A percentile compares a stretch with the other conserved stretches of the same genome.
Conservation (phyloP, 2,888 invertebrate species). For the Tryphoninae sp. region DNA sequence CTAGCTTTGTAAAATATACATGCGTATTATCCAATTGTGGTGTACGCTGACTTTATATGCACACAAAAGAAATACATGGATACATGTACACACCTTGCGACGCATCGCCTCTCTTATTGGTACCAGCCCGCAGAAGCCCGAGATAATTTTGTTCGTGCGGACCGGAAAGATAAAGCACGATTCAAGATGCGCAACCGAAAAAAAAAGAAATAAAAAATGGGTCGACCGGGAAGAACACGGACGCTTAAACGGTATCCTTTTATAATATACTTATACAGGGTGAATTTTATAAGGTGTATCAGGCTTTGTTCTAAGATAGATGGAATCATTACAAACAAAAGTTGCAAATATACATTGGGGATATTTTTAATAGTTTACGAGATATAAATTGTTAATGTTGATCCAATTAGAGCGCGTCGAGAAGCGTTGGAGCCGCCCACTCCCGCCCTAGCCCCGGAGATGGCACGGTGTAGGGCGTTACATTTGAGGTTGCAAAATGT, state of each 20-base stretch:
- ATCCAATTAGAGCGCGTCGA: no score
- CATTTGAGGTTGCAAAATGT: no score
- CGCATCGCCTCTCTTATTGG: constrained; percentile 39
- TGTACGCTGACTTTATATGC: neutral
- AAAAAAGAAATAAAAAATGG: constrained; percentile 21
- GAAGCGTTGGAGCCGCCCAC: no score
- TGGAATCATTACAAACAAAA: no score
- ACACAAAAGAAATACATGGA: neutral
- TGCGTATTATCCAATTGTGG: constrained; percentile 3
- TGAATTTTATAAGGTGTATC: no score
- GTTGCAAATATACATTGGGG: no score
- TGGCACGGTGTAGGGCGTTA: no score
- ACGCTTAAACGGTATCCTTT: neutral
- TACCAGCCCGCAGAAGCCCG: constrained; percentile 16
- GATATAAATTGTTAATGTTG: no score
- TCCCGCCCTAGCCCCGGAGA: no score
- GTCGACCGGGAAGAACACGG: constrained; percentile 43
- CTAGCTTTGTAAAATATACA: neutral
- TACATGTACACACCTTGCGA: neutral
- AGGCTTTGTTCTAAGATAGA: no score
- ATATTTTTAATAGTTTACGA: no score
- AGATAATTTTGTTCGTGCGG: constrained; percentile 58
- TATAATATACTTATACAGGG: neutral
- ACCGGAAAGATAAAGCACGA: constrained; percentile 63
- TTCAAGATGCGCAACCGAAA: constrained; percentile 52